Evolutionary conservation across 2,888 invertebrate genomes (phyloP), one percentile per base, ranked within the genome.

Genomic region (Tethea ocularis): DNA sequence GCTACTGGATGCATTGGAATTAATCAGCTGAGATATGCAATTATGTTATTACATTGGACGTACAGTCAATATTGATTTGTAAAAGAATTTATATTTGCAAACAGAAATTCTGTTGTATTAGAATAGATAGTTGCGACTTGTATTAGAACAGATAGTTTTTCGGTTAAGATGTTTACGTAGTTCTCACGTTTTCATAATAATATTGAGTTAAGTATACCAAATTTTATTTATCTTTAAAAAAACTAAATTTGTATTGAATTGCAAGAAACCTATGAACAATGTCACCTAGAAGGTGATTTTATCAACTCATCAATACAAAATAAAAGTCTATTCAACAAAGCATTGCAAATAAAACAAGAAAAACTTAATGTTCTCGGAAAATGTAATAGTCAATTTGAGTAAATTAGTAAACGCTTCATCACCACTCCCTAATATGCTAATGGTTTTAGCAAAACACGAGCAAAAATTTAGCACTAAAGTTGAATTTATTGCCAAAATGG

Each of bases 401-500:
- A 33, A 54, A 17, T 33, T 54, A 33, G 17, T 33, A 6, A 6
- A 54, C 20, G 46, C 20, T 33, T 11, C 15, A 33, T 8, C 29
- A 7, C 53, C 53, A 33, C 54, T 54, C 33, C 20, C 54, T 46
- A 36, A 54, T 13, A 36, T 54, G 15, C 53, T 53, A 53, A 53
- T 54, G 54, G 36, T 22, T 20, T 54, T 54, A 0, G 15, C 15
- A 54, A 20, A 33, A 22, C 24, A 54, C n/a, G 6, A 20, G 17
- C 54, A 33, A 54, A 33, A n/a, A 54, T 1, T 10, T 20, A 11
- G 10, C 13, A 36, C 33, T 11, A 54, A 33, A 54, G 22, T 61
- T 68, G 62, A 71, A 72, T 71, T 72, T 68, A 58, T 59, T 62
- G 68, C 64, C 38, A 51, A 60, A 64, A 66, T 67, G 68, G 60